phyloP scores from a whole-genome alignment of 2,113 vertebrate species.

The Varanus salvator region DNA sequence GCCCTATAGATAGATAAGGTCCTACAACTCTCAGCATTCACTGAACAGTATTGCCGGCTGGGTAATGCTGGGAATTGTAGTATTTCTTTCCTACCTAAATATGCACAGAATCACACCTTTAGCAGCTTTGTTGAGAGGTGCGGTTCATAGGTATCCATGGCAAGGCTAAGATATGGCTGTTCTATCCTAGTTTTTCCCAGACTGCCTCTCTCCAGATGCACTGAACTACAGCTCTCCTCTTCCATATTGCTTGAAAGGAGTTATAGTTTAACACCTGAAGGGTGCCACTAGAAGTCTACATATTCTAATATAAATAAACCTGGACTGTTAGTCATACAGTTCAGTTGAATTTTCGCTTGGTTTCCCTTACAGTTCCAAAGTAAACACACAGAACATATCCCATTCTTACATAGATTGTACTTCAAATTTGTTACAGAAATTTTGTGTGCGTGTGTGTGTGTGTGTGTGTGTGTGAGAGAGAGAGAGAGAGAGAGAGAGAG shows the following conservation, averaged over 20 bases:
- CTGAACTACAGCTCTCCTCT: not conserved
- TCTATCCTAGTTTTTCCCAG: not conserved
- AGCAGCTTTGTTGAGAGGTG: not conserved
- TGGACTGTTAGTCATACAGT: not conserved
- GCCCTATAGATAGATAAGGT: too few species aligned
- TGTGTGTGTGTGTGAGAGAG: not conserved
- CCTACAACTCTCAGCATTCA: too few species aligned
- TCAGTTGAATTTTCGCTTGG: not conserved
- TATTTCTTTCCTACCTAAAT: too few species aligned
- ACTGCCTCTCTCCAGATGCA: not conserved
- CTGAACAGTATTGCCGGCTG: too few species aligned
- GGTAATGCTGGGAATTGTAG: too few species aligned
- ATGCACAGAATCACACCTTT: not conserved
- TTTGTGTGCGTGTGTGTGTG: not conserved
- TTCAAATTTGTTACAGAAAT: not conserved
- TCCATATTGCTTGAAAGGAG: not conserved
- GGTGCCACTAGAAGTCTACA: not conserved
- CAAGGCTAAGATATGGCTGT: not conserved
- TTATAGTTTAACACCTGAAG: not conserved
- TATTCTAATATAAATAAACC: not conserved
- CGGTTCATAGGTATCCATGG: not conserved
- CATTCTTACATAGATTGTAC: not conserved
- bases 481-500: not conserved
- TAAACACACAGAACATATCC: not conserved
- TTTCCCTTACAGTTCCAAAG: not conserved